Conservation (phyloP, 1,140 invertebrate species). For the Drosophila nigrodunni region DNA sequence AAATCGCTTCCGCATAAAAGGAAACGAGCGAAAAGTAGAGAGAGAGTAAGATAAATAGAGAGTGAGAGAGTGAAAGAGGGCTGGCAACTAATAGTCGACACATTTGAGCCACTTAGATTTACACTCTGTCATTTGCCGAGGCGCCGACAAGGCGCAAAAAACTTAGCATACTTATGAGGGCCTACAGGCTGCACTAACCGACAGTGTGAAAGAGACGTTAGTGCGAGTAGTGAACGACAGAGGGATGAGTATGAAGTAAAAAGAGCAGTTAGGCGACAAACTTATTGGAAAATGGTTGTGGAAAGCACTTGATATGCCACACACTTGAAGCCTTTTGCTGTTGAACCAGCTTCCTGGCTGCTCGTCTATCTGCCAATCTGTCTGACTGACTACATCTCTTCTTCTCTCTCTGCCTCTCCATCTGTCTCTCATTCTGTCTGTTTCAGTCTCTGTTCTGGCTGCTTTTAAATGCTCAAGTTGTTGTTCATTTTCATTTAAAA, state of each 20-base stretch:
- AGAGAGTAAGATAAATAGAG: background rate
- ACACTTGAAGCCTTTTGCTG: slow-evolving; percentile 57
- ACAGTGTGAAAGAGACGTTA: background rate
- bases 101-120: slow-evolving; percentile 60
- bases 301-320: slow-evolving; percentile 55
- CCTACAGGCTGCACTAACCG: slow-evolving; percentile 31
- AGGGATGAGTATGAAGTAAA: background rate
- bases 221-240: background rate
- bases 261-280: slow-evolving; percentile 52
- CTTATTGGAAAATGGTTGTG: slow-evolving; percentile 77
- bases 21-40: background rate
- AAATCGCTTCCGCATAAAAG: slow-evolving; percentile 47
- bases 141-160: slow-evolving; percentile 56
- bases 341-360: slow-evolving; percentile 18
- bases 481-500: slow-evolving; percentile 61
- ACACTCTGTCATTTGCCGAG: slow-evolving; percentile 55
- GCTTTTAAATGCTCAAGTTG: slow-evolving; percentile 57
- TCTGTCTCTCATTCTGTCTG: background rate
- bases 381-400: background rate
- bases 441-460: background rate
- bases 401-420: background rate
- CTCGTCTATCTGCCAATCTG: slow-evolving; percentile 14
- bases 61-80: background rate
- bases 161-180: slow-evolving; percentile 68
- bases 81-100: slow-evolving; percentile 48